Evolutionary conservation across 2,113 vertebrate species (phyloP), one percentile per base, ranked within the genome.

Genomic region (Perognathus longimembris): DNA sequence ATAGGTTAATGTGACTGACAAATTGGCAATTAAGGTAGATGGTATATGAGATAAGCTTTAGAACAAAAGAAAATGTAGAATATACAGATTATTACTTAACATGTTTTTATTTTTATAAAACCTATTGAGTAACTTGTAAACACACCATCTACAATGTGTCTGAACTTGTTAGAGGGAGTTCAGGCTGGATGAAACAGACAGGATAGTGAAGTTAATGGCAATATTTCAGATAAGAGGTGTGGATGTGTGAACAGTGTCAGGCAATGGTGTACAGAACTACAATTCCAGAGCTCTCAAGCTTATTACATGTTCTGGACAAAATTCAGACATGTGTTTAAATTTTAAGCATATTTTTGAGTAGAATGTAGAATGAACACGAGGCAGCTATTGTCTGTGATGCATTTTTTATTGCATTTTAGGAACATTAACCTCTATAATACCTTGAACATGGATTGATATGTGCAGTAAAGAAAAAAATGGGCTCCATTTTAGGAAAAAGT

Each of bases 351-450:
- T 5, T 50, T 36, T 73, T 40, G 34, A 18, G 50, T 54, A 18
- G 45, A 57, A 42, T 7, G 14, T 5, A 45, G 3, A 79, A 42
- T 6, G 6, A 50, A 14, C 45, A 17, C 28, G 6, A 15, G 9
- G 8, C 22, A 2, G 1, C 12, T 4, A 57, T 26, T 1, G 8
- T 36, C 36, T 34, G 1, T 69, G 21, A 77, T 2, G 20, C 20
- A 12, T 7, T 18, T 70, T 1, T 42, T 9, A n/a, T 26, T 73
- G 67, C 32, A 9, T 1, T 5, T 64, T 45, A 10, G 24, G 21
- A 74, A 15, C 45, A 38, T n/a, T 45, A 32, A 32, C 30, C 2
- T 6, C 6, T n/a, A 28, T 15, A 12, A 64, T 14, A 74, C 59
- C 24, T 38, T 69, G 6, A 5, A 21, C 21, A 34, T 8, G 7